Evolutionary conservation across 2,797 vertebrate genomes (phyloP), one percentile per base, ranked within the genome.

Genomic region (Eutrigla gurnardus): DNA sequence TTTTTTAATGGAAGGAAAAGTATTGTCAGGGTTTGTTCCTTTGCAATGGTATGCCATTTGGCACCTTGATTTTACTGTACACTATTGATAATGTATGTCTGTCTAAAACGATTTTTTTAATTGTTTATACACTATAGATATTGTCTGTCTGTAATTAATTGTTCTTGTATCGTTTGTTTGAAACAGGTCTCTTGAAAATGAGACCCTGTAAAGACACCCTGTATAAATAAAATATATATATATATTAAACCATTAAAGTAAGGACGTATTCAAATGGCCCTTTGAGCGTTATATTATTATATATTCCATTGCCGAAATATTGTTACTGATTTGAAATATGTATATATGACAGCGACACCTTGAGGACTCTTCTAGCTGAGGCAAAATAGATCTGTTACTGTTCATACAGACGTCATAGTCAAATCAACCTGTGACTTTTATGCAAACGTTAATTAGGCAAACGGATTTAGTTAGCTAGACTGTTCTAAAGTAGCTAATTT

Each of bases 261-360:
- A 2, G 25, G 25, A 25, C n/a, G 25, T 25, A 25, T 25, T 25
- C 25, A 25, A 25, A 71, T 32, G 9, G 1, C 4, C 11, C 3
- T 6, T 17, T 45, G 4, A 32, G n/a, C 4, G 2, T 59, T 49
- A 7, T 15, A 42, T 36, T 36, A 36, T 40, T 5, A 15, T 17
- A 7, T 25, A 42, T 12, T 49, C 7, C 12, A 47, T 35, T 32
- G 17, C 37, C 13, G 35, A 8, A 36, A 6, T 15, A 10, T 32
- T 14, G 39, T 73, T 10, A 60, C 17, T 3, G 50, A 53, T 12
- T 35, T 17, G 5, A 57, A 57, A 57, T 57, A 37, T 37, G 2
- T 0, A 18, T 10, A 47, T 10, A 36, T 36, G 5, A 42, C 8
- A 86, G 83, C 73, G 83, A 76, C 80, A 79, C 65, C 83, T 78